phyloP scores from a whole-genome alignment of 1,140 invertebrate genomes.

The Anoplolepis gracilipes region DNA sequence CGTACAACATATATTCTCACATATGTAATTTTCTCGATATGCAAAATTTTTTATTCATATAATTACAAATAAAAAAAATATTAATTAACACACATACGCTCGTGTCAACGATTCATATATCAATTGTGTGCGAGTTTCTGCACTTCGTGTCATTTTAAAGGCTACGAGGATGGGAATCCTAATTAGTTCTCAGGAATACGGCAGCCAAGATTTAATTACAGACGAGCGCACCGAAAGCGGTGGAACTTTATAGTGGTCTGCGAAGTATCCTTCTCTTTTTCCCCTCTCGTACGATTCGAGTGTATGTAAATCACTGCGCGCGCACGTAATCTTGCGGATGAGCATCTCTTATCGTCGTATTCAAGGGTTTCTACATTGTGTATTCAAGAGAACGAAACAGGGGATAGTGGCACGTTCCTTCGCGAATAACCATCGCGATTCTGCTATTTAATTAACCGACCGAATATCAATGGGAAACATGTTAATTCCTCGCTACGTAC shows the following conservation, averaged over 20 bases:
- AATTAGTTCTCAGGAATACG: constrained; percentile 53
- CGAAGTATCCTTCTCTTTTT: background rate
- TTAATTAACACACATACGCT: constrained; percentile 1
- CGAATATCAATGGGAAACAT: constrained; percentile 58
- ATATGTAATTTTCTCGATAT: background rate
- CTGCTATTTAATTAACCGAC: constrained; percentile 68
- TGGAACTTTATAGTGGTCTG: constrained; percentile 37
- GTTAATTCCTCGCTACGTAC: constrained; percentile 41
- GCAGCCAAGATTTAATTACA: constrained; percentile 63
- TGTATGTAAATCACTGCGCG: constrained; percentile 47
- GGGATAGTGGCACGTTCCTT: background rate
- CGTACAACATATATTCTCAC: no score
- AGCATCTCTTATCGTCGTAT: constrained; percentile 8
- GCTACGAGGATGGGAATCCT: constrained; percentile 45
- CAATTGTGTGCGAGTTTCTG: constrained; percentile 40
- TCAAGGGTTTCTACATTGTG: constrained; percentile 20
- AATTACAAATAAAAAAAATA: background rate
- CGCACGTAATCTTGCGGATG: constrained; percentile 32
- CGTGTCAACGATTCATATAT: constrained; percentile 11
- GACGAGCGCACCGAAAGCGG: constrained; percentile 36
- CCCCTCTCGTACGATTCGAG: constrained; percentile 31
- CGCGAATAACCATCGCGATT: constrained; percentile 48
- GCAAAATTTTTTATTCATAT: constrained; percentile 2
- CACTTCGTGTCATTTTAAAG: constrained; percentile 23
- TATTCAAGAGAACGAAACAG: constrained; percentile 22